Evolutionary conservation across 2,888 invertebrate genomes (phyloP), one percentile per base, ranked within the genome.

Genomic region (Phalera bucephala): DNA sequence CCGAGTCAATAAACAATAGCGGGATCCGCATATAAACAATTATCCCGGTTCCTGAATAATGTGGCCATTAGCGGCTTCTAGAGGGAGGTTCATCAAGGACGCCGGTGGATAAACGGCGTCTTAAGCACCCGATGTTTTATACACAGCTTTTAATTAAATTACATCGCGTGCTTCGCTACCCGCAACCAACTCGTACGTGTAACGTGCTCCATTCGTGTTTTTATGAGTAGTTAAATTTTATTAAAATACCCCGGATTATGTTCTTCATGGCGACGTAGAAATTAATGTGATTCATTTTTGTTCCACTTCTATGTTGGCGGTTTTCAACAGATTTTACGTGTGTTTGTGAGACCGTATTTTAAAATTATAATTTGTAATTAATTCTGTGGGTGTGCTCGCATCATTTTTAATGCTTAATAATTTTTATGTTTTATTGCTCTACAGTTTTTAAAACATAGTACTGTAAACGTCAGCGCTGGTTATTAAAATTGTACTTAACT

Each of bases 141-240:
- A 75, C 67, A 58, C 63, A 54, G 68, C 69, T 67, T 80, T 72
- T 84, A 83, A 85, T 85, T 83, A 82, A 84, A 84, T 82, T 78
- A 80, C 72, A 65, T 76, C 63, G 76, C 79, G 81, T 81, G 74
- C 69, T 62, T 54, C 52, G 47, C 66, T 73, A 79, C 64, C 79
- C 77, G 65, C 75, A 72, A 71, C 64, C 44, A 34, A 41, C 31
- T 30, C 35, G 40, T 47, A 54, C 48, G 46, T 54, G 57, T 57
- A 54, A 56, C 52, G 58, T 59, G 60, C 43, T 50, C 39, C 36
- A 44, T 53, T 62, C 59, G 47, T 48, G 40, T 51, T 61, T 60
- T 43, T 63, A 58, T 59, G 46, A 60, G 44, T 48, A 51, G 46
- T 60, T 39, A 55, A 52, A 45, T 49, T 26, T 48, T 55, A 57